These are phyloP conservation scores for Eugnorisma glareosa DNA, from an alignment of 2,888 invertebrate species.

Conservation along the genomic window DNA sequence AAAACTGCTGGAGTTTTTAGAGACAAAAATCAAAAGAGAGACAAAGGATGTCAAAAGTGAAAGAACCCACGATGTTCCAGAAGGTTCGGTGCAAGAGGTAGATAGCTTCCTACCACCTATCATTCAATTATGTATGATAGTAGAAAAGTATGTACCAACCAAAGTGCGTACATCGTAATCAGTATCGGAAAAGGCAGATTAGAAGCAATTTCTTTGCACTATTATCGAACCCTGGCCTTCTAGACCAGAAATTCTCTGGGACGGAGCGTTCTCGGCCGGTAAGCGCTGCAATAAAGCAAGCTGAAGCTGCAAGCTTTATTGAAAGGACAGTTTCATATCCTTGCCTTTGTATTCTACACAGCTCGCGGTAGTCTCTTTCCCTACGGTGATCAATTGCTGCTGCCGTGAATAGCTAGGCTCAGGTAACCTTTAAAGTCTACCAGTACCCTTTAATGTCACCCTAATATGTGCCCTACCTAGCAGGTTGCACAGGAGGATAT, in stretches of 20 bases:
- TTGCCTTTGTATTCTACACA: background rate
- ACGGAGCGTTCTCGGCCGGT: background rate
- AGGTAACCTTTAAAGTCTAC: background rate
- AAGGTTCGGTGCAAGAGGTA: background rate
- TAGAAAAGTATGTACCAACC: background rate
- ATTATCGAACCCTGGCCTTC: constrained; percentile 1
- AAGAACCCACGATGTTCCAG: background rate
- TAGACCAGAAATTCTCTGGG: background rate
- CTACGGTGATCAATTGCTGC: background rate
- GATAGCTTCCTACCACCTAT: background rate
- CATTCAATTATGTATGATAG: background rate
- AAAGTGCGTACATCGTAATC: background rate
- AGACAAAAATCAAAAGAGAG: background rate
- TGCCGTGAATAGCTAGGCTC: background rate
- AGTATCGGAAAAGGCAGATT: constrained; percentile 1
- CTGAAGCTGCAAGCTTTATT: background rate
- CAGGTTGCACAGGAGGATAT: background rate
- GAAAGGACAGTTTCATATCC: background rate
- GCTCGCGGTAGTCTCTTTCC: background rate
- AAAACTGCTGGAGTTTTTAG: background rate
- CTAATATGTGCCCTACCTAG: background rate
- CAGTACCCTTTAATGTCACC: background rate
- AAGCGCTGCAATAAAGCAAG: background rate
- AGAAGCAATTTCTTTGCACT: background rate
- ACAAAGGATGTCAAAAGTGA: background rate